Evolutionary conservation across 2,888 invertebrate species (phyloP), one percentile per base, ranked within the genome.

Genomic region (Sinopyrophorus schimmeli): DNA sequence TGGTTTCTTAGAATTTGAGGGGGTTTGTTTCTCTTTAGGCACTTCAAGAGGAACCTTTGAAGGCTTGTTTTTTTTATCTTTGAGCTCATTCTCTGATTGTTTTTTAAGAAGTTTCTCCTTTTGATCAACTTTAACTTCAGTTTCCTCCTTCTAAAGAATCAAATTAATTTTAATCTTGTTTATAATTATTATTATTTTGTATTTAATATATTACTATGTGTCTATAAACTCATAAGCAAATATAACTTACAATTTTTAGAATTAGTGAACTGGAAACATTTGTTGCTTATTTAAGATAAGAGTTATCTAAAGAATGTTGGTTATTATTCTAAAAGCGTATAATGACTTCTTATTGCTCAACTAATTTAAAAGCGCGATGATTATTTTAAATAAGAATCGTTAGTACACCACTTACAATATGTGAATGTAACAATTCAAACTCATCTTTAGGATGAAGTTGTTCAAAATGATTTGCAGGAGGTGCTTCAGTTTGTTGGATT

Each of bases 371-470:
- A n/a, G n/a, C n/a, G n/a, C n/a, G n/a, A n/a, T n/a, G n/a, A n/a
- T n/a, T n/a, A n/a, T n/a, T n/a, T n/a, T n/a, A n/a, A n/a, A n/a
- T n/a, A n/a, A n/a, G 38, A 27, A 18, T 20, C 9, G 42, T 31
- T 47, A 34, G 12, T 28, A 12, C 11, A 38, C 44, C 60, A 76
- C 77, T 76, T 71, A 77, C 77, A 65, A 74, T 76, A 46, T 53
- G 71, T 58, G 73, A 72, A 59, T 73, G 72, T 56, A 76, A 72
- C 54, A 83, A 70, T 68, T 81, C 81, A 53, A 81, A 71, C 34
- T 89, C 89, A 76, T 92, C 92, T 77, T 90, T 91, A 38, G 92
- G 91, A 60, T 83, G 84, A 71, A 82, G 84, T 67, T 82, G 77
- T 67, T 88, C 87, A 74, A 90, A 89, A 74, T 86, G 83, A 79